Base-by-base conservation (phyloP, 2,113 vertebrate species). In the Hydrolagus affinis region DNA sequence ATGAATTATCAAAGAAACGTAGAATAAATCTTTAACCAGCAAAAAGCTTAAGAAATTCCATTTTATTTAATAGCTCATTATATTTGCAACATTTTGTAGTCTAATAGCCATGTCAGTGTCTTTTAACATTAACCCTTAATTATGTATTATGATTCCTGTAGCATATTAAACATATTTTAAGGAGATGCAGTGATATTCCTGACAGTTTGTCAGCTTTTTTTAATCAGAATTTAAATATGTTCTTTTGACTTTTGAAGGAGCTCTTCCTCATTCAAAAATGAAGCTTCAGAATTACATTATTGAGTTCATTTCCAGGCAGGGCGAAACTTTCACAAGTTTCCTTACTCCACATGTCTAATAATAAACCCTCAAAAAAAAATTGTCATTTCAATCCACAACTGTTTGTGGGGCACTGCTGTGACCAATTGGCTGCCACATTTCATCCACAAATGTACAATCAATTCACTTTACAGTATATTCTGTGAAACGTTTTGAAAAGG, bases 41-140 rank as follows among this genome's bases (percentile, higher is more conserved):
- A 83, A 68, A 83, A 66, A 68, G 78, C 78, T 66, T 83, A 60
- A 66, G 60, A 66, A 83, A 83, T 83, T 66, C 62, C 19, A 83
- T 68, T 28, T 83, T 23, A 83, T 83, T 83, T 83, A 83, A 83
- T 83, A 83, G 60, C 62, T 83, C 78, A 83, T 83, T 83, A 66
- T 28, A 83, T 64, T 83, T 83, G 78, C 78, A 17, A 66, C 78
- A 68, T 83, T 83, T 66, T 83, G 78, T 83, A 30, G 66, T 83
- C 78, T 83, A 83, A 83, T 83, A 66, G 60, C 78, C 11, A 9
- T 32, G 62, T 83, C 59, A 83, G 78, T 44, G 32, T 83, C 60
- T 83, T 21, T 66, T 66, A 66, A 60, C 64, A 83, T 83, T 83
- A 66, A 83, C 60, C 78, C 78, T 83, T 83, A 64, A 83, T 83